Conservation (phyloP, 2,797 vertebrate genomes). For the Buphagus erythrorhynchus region DNA sequence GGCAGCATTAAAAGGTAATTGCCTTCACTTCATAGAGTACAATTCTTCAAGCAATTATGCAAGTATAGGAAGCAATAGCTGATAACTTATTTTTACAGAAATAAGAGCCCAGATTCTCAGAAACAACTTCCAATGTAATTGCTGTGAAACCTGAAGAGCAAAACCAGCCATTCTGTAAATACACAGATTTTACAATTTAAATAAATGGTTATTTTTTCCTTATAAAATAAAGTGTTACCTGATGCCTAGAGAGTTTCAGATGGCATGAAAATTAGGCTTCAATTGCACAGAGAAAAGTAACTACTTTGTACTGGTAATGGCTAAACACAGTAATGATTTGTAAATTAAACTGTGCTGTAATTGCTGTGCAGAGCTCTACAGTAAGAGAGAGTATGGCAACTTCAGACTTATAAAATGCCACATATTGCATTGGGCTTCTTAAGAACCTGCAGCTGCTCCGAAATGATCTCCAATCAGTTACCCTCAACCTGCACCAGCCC, state of each 20-base stretch:
- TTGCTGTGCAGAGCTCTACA: not conserved
- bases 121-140: slow-evolving; percentile 40
- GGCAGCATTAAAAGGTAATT: not conserved
- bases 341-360: slow-evolving; percentile 47
- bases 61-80: slow-evolving; percentile 41
- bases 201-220: slow-evolving; percentile 51
- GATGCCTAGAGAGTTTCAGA: slow-evolving; percentile 54
- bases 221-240: slow-evolving; percentile 62
- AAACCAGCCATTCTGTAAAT: slow-evolving; percentile 35
- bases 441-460: not conserved
- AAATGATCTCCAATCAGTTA: not conserved
- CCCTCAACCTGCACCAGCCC: not conserved
- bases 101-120: slow-evolving; percentile 10
- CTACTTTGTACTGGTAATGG: slow-evolving; percentile 50
- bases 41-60: slow-evolving; percentile 24
- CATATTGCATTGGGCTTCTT: not conserved
- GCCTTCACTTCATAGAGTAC: not conserved
- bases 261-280: slow-evolving; percentile 58
- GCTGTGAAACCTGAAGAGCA: slow-evolving; percentile 50
- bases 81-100: slow-evolving; percentile 65
- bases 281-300: slow-evolving; percentile 58
- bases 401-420: not conserved
- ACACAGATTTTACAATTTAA: slow-evolving; percentile 60
- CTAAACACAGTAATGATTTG: slow-evolving; percentile 49
- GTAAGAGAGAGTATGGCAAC: not conserved